Conservation (phyloP, 2,888 invertebrate genomes). For the Sialis lutaria region DNA sequence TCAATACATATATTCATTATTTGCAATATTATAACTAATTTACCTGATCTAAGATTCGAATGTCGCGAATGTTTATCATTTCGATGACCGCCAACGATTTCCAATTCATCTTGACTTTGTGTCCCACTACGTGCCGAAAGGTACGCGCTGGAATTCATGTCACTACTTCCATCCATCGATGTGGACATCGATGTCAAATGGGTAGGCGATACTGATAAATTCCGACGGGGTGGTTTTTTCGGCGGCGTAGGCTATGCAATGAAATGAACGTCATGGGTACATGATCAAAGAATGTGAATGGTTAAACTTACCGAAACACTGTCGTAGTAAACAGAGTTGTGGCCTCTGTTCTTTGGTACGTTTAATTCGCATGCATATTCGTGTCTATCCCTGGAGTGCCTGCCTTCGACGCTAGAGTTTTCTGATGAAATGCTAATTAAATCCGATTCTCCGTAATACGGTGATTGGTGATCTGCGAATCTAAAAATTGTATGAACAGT, state of each 20-base stretch:
- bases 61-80: no score
- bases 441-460: slow-evolving; percentile 35
- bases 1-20: no score
- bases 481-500: no score
- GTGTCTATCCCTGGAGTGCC: slow-evolving; percentile 24
- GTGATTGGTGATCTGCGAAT: slow-evolving; percentile 29
- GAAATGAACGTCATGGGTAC: neutral
- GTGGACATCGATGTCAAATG: slow-evolving; percentile 43
- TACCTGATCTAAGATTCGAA: no score
- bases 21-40: no score
- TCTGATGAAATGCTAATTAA: slow-evolving; percentile 42
- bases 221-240: slow-evolving; percentile 76
- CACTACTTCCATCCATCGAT: slow-evolving; percentile 26
- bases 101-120: slow-evolving; percentile 52
- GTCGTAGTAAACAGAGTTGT: slow-evolving; percentile 38
- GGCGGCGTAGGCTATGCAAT: slow-evolving; percentile 59
- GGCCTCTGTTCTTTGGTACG: slow-evolving; percentile 9
- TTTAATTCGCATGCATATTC: slow-evolving; percentile 25
- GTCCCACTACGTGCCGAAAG: slow-evolving; percentile 34
- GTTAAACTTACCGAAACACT: slow-evolving; percentile 40
- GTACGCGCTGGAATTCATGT: no score
- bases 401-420: slow-evolving; percentile 37
- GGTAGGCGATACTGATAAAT: slow-evolving; percentile 72
- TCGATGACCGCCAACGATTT: slow-evolving; percentile 13
- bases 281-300: neutral